Conservation (phyloP, 2,888 invertebrate species). For the Pteria penguin region DNA sequence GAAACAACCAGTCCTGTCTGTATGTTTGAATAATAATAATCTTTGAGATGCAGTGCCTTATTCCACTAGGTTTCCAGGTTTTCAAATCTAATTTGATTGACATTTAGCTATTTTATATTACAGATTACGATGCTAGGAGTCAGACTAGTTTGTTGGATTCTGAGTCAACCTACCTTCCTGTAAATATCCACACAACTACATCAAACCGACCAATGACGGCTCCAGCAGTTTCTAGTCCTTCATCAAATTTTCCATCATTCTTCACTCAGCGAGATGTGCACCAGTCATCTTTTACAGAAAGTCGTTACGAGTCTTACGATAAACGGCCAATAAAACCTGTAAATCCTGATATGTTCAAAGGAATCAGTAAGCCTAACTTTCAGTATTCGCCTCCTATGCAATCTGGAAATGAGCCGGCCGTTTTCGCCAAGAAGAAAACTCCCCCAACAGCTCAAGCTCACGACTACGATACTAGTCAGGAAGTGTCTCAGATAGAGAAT, state of each 20-base stretch:
- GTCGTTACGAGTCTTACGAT: constrained; percentile 68
- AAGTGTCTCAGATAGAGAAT: constrained; percentile 60
- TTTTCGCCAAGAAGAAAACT: constrained; percentile 61
- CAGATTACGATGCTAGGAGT: constrained; percentile 68
- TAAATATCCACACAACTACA: constrained; percentile 53
- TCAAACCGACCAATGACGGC: constrained; percentile 65
- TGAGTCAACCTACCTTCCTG: constrained; percentile 76
- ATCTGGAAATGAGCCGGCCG: constrained; percentile 64
- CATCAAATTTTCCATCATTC: constrained; percentile 47
- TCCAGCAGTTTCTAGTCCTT: constrained; percentile 52
- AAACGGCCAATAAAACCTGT: constrained; percentile 68
- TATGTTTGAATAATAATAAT: too few species aligned
- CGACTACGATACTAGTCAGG: constrained; percentile 70
- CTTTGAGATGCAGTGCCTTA: too few species aligned
- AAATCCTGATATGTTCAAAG: constrained; percentile 62
- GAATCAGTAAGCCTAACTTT: constrained; percentile 60
- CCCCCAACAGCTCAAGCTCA: constrained; percentile 66
- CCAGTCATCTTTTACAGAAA: constrained; percentile 58
- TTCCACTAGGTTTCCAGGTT: too few species aligned
- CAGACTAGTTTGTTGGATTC: constrained; percentile 74
- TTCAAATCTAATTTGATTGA: too few species aligned
- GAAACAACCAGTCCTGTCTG: too few species aligned
- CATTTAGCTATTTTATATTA: too few species aligned
- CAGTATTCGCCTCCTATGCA: constrained; percentile 61
- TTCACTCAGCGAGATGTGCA: constrained; percentile 52